phyloP scores from a whole-genome alignment of 2,797 vertebrate genomes.

The Melanotaenia pygmaea region DNA sequence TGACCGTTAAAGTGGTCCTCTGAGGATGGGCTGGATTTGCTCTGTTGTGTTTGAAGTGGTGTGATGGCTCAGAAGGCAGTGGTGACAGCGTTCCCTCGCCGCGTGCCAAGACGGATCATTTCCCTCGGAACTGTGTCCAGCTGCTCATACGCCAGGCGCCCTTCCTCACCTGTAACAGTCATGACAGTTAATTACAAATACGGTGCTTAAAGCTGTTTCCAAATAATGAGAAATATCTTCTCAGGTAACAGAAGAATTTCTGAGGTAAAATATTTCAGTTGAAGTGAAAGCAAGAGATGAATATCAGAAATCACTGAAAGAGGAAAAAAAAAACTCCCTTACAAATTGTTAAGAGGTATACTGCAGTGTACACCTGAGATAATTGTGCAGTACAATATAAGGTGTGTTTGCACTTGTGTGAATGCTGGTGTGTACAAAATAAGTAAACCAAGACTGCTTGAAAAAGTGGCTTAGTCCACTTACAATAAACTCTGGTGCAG shows the following conservation, averaged over 20 bases:
- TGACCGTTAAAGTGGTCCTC: slow-evolving; percentile 19
- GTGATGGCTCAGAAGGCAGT: slow-evolving; percentile 88
- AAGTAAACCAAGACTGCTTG: too few relatives aligned
- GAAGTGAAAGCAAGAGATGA: neutral
- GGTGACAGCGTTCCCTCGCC: slow-evolving; percentile 87
- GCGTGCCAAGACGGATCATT: slow-evolving; percentile 83
- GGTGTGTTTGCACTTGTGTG: neutral
- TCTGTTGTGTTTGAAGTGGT: slow-evolving; percentile 19
- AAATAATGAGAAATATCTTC: neutral
- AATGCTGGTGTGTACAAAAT: neutral
- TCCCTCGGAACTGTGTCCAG: slow-evolving; percentile 91
- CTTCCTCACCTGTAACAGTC: slow-evolving; percentile 88
- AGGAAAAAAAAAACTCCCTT: neutral
- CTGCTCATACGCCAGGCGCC: slow-evolving; percentile 93
- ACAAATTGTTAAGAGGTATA: neutral
- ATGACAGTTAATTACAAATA: neutral
- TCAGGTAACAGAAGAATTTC: neutral
- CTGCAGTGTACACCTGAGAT: neutral
- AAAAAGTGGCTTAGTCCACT: neutral
- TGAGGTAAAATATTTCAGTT: neutral
- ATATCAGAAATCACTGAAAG: neutral
- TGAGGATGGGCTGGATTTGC: slow-evolving; percentile 8
- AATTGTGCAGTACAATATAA: neutral
- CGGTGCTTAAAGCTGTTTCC: neutral
- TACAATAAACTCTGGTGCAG: neutral